These are phyloP conservation scores for Hyperoodon ampullatus DNA, from an alignment of 2,113 vertebrate species.

Conservation along the genomic window DNA sequence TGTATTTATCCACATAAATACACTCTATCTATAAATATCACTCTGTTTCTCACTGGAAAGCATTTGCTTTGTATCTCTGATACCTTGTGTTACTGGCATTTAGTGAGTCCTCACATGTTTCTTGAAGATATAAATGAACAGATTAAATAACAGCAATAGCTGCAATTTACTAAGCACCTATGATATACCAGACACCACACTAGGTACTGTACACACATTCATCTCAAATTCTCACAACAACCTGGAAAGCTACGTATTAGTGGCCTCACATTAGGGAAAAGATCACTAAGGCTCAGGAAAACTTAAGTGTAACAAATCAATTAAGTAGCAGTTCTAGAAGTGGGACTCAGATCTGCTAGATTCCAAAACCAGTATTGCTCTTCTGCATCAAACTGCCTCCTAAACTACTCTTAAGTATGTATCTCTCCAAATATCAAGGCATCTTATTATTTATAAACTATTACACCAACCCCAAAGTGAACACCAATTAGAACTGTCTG, in stretches of 20 bases:
- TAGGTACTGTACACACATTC: background rate
- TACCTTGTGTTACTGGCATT: background rate
- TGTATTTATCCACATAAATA: background rate
- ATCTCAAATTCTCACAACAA: conserved; percentile 33
- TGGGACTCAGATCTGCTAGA: background rate
- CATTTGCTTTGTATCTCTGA: conserved; percentile 25
- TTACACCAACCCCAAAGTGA: conserved; percentile 40
- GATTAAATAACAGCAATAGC: conserved; percentile 38
- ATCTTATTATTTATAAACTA: conserved; percentile 57
- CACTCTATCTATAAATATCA: background rate
- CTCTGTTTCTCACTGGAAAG: conserved; percentile 6
- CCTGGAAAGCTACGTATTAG: background rate
- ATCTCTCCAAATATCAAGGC: conserved; percentile 53
- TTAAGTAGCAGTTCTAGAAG: conserved; percentile 39
- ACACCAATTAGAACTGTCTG: conserved; percentile 50
- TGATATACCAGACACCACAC: background rate
- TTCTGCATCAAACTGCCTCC: background rate
- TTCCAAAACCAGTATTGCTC: conserved; percentile 25
- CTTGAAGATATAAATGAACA: conserved; percentile 51
- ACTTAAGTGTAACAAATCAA: conserved; percentile 32
- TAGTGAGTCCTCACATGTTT: conserved; percentile 2
- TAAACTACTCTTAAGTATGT: conserved; percentile 58
- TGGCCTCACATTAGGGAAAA: background rate
- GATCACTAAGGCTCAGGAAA: conserved; percentile 50
- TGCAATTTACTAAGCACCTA: conserved; percentile 4